Evolutionary conservation across 2,113 vertebrate species (phyloP).

Genomic region (Xiphophorus couchianus): DNA sequence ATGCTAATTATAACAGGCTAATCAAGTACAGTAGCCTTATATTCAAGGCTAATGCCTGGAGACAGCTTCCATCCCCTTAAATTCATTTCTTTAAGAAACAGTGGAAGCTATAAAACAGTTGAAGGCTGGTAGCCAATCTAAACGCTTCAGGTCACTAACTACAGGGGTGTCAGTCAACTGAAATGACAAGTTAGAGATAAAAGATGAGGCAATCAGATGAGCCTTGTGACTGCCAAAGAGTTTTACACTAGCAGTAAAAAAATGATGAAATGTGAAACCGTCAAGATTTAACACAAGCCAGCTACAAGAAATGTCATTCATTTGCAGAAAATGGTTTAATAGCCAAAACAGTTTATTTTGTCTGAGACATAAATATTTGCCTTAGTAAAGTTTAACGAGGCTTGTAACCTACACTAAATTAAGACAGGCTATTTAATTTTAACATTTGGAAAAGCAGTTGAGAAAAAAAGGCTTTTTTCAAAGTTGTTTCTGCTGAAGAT

Average conservation of each 20-base stretch:
- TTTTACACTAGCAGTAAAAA: conserved; percentile 27
- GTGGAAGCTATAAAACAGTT: conserved; percentile 75
- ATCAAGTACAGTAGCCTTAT: conserved; percentile 86
- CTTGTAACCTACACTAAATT: neutral
- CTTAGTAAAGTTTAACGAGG: neutral
- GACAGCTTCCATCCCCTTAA: conserved; percentile 65
- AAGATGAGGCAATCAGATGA: conserved; percentile 53
- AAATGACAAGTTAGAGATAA: conserved; percentile 62
- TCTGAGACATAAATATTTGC: neutral
- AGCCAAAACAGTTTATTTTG: neutral
- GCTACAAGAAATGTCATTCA: neutral
- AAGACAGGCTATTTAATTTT: neutral
- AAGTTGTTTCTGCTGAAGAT: neutral
- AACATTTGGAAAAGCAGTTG: neutral
- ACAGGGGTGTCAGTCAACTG: conserved; percentile 71
- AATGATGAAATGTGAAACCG: neutral
- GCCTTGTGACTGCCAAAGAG: conserved; percentile 31
- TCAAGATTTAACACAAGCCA: neutral
- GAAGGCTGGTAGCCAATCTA: conserved; percentile 47
- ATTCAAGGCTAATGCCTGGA: conserved; percentile 74
- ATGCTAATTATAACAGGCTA: conserved; percentile 87
- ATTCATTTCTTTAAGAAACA: conserved; percentile 64
- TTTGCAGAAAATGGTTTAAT: neutral
- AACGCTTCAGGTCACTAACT: conserved; percentile 58
- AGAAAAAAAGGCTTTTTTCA: neutral